Base-by-base conservation (phyloP, 1,140 invertebrate genomes). In the Arion vulgaris region DNA sequence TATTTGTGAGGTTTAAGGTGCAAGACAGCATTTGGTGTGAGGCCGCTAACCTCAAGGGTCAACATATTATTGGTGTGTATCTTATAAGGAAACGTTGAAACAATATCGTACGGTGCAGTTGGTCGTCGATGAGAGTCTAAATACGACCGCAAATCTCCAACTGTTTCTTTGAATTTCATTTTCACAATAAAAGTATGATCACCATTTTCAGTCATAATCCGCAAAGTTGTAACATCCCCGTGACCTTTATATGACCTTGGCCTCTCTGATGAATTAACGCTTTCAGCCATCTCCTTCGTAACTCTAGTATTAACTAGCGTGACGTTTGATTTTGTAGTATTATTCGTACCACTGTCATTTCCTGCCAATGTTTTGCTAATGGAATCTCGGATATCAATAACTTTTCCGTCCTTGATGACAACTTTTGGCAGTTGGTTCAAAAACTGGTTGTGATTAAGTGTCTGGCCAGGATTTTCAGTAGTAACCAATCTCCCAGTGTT, bases 111-210 rank as follows among this genome's bases (percentile, higher is more conserved):
- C 0, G 84, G 84, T 19, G 76, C 53, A 17, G 77, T 66, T 82
- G 45, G 57, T n/a, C 53, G n/a, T 82, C 90, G 86, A 82, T 90
- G 88, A 34, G 81, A 73, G 69, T 89, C 81, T 45, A 92, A 77
- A 68, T 91, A 91, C 73, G 85, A 84, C 28, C 89, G 83, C 23
- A 92, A 81, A 84, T 92, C 89, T 38, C 87, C 88, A 26, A 92
- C 86, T 1, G 91, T 92, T 45, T 92, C 89, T 17, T 53, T 84
- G 76, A 89, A 90, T 72, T 88, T 90, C 91, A 93, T 91, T 84
- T 93, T 93, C 11, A 93, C 84, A 34, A 93, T 89, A 83, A 90
- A 92, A 32, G 91, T 91, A 57, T 92, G 87, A 75, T 89, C 87
- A 0, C 91, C 91, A 34, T 84, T 87, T 69, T 91, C 91, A 17